These are phyloP conservation scores for Sorex maritimensis DNA, from an alignment of 2,797 vertebrate species.

Conservation along the genomic window DNA sequence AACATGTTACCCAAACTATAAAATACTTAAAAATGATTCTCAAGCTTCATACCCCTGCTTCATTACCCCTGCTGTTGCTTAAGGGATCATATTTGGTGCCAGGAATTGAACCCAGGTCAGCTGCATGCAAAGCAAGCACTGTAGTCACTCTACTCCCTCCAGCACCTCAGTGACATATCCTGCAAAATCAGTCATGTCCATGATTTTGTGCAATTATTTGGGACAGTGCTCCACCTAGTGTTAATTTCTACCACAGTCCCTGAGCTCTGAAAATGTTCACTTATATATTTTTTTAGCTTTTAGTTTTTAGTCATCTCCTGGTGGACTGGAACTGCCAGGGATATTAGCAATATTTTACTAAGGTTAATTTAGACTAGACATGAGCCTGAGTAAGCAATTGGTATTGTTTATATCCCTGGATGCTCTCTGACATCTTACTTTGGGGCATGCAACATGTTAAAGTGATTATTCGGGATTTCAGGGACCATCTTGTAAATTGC, in stretches of 20 bases:
- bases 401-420: neutral
- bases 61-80: too few species aligned
- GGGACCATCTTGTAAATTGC: too few species aligned
- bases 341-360: neutral
- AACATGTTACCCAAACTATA: too few species aligned
- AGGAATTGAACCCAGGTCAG: too few species aligned
- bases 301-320: neutral
- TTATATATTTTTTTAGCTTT: neutral
- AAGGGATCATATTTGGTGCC: too few species aligned
- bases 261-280: neutral
- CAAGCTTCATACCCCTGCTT: too few species aligned
- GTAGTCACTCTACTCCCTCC: too few species aligned
- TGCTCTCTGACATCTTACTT: neutral
- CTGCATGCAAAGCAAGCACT: too few species aligned
- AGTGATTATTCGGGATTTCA: too few species aligned
- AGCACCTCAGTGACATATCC: neutral
- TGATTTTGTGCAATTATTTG: neutral
- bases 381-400: neutral
- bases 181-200: neutral
- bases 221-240: neutral
- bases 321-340: neutral
- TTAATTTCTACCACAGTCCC: neutral
- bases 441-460: too few species aligned
- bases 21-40: too few species aligned
- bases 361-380: neutral